Evolutionary conservation across 2,888 invertebrate species (phyloP), one percentile per base, ranked within the genome.

Genomic region (Scelioninae gen. 1): DNA sequence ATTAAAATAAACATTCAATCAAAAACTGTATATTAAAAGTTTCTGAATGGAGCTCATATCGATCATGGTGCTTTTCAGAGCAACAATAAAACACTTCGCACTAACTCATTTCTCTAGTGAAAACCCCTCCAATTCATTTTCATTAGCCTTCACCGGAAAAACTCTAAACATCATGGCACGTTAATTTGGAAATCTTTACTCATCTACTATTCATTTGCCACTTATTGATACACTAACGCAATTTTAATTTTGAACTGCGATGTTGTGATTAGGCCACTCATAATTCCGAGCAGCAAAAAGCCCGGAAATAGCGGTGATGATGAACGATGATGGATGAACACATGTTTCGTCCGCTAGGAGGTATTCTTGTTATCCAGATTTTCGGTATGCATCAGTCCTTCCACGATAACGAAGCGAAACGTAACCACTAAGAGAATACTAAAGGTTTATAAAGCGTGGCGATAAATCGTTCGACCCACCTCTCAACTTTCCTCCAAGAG

Each of bases 391-490:
- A 77, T 68, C 76, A 71, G 65, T 56, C 76, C 65, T 38, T 43
- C 69, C 34, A 68, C 82, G 86, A 84, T 86, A 87, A 86, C 85
- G 85, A 86, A 86, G 83, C 83, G 78, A 65, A 86, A 87, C 82
- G 81, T 82, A 79, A 65, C 78, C 81, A 80, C 83, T 85, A 85
- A 86, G 84, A 85, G 85, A 84, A 86, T 85, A 86, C 85, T 86
- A 87, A 87, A 82, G 84, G 83, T 86, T 84, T 86, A 83, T 85
- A 81, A 85, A 86, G 77, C 82, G 55, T 72, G 68, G 62, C 77
- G 78, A 86, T 86, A 86, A 86, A 86, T 86, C 85, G 83, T 75
- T 6, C 72, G 65, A 53, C 58, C 79, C 82, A 71, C 82, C 84
- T 82, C 75, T 79, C 71, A 60, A 82, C 72, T 81, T 81, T 81